phyloP scores from a whole-genome alignment of 2,888 invertebrate genomes.

The Nymphalis polychloros region DNA sequence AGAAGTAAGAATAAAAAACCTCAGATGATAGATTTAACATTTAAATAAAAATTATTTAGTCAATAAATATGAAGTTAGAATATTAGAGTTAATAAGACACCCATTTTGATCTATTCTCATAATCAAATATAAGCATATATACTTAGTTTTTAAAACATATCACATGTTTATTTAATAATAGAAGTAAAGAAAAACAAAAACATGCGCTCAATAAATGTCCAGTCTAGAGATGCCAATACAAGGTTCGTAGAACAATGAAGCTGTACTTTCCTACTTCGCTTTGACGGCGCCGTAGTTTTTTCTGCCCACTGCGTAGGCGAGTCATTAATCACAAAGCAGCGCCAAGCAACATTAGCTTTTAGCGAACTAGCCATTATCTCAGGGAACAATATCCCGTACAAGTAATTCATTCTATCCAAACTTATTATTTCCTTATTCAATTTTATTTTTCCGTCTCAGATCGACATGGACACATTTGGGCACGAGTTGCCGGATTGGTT shows the following conservation, averaged over 20 bases:
- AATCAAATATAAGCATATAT: not conserved
- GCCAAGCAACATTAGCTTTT: slow-evolving; percentile 64
- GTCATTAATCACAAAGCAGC: slow-evolving; percentile 76
- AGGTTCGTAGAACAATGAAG: slow-evolving; percentile 58
- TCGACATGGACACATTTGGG: slow-evolving; percentile 69
- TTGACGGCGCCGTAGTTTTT: slow-evolving; percentile 71
- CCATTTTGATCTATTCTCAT: no score
- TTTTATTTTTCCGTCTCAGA: slow-evolving; percentile 53
- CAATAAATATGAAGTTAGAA: no score
- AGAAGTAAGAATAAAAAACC: slow-evolving; percentile 62
- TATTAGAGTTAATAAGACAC: no score
- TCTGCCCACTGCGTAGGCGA: slow-evolving; percentile 58
- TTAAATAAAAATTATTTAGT: no score
- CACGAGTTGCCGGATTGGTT: slow-evolving; percentile 74
- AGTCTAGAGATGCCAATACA: slow-evolving; percentile 43
- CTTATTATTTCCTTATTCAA: slow-evolving; percentile 19
- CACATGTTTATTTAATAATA: not conserved
- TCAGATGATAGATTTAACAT: no score
- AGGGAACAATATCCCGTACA: slow-evolving; percentile 46
- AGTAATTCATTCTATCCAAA: slow-evolving; percentile 28
- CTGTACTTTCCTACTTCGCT: slow-evolving; percentile 56
- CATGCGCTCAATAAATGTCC: slow-evolving; percentile 40
- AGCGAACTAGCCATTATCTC: slow-evolving; percentile 54
- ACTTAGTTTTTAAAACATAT: not conserved
- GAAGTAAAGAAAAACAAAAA: not conserved